These are phyloP conservation scores for Euplexia lucipara DNA, from an alignment of 2,888 invertebrate genomes.

Conservation along the genomic window DNA sequence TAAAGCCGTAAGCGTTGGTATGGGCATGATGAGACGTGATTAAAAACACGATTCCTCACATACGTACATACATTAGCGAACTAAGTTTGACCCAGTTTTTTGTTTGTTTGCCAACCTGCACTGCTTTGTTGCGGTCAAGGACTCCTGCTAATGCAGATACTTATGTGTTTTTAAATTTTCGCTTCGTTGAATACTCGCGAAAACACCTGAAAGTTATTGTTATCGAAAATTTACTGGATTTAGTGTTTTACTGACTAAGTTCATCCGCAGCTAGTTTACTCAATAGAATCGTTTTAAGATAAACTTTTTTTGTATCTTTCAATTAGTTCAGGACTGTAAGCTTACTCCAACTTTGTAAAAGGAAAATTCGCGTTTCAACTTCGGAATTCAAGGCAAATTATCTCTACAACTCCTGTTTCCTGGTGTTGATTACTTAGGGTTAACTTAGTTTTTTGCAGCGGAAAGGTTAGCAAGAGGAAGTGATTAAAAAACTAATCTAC, in stretches of 20 bases:
- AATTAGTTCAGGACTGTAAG: conserved; percentile 34
- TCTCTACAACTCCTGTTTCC: conserved; percentile 36
- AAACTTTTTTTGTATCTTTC: conserved; percentile 48
- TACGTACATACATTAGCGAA: conserved; percentile 35
- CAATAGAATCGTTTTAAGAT: conserved; percentile 25
- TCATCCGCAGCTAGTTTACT: conserved; percentile 24
- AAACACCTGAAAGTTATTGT: conserved; percentile 4
- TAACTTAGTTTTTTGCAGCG: conserved; percentile 31
- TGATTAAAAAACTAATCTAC: conserved; percentile 42
- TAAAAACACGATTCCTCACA: conserved; percentile 32
- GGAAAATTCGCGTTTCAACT: conserved; percentile 28
- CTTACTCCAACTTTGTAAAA: conserved; percentile 34
- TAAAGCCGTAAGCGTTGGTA: too few relatives aligned
- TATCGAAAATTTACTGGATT: conserved; percentile 8
- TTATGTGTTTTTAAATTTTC: conserved; percentile 14
- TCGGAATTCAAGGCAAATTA: conserved; percentile 23
- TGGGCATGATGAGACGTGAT: too few relatives aligned
- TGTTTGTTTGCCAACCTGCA: conserved; percentile 46
- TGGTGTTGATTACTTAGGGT: conserved; percentile 29
- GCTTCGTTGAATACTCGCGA: not conserved
- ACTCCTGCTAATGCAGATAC: conserved; percentile 33
- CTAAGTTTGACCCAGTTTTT: conserved; percentile 59
- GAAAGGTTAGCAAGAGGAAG: conserved; percentile 47
- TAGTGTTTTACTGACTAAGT: conserved; percentile 1
- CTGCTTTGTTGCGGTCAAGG: conserved; percentile 58